Percentiles rank a stretch among this genome's conserved stretches.
Conservation (phyloP, 2,797 vertebrate species). For the Hemitrygon akajei region DNA sequence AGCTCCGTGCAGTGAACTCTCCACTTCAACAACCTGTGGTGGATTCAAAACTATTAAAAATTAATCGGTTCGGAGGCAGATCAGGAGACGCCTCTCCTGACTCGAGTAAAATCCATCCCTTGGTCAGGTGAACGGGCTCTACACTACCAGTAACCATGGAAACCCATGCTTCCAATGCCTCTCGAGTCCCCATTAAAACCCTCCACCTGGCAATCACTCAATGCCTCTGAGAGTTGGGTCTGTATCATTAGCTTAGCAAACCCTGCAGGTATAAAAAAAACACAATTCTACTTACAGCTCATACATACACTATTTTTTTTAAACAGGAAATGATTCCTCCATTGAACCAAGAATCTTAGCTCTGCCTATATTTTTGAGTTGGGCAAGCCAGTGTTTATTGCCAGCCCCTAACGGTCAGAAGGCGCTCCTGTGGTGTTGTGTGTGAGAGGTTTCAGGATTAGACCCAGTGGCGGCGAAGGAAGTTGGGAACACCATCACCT, state of each 20-base stretch:
- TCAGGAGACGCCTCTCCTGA: neutral
- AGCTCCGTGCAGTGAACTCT: neutral
- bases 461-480: neutral
- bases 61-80: neutral
- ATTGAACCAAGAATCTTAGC: neutral
- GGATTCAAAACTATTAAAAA: slow-evolving; percentile 28
- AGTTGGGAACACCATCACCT: neutral
- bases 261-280: too few species aligned
- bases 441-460: neutral
- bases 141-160: slow-evolving; percentile 65
- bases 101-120: neutral
- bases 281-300: neutral
- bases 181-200: slow-evolving; percentile 73
- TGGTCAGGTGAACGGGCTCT: slow-evolving; percentile 38
- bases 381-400: neutral
- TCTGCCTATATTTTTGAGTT: neutral
- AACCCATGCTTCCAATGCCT: slow-evolving; percentile 73
- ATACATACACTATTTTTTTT: neutral
- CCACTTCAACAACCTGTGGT: neutral
- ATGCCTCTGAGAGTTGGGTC: slow-evolving; percentile 53
- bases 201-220: slow-evolving; percentile 74
- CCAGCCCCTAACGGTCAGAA: neutral
- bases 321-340: neutral
- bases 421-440: too few species aligned
- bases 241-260: neutral